A percentile compares a stretch with the other conserved stretches of the same genome.
phyloP scores from a whole-genome alignment of 2,113 vertebrate genomes.

The Thunnus maccoyii region DNA sequence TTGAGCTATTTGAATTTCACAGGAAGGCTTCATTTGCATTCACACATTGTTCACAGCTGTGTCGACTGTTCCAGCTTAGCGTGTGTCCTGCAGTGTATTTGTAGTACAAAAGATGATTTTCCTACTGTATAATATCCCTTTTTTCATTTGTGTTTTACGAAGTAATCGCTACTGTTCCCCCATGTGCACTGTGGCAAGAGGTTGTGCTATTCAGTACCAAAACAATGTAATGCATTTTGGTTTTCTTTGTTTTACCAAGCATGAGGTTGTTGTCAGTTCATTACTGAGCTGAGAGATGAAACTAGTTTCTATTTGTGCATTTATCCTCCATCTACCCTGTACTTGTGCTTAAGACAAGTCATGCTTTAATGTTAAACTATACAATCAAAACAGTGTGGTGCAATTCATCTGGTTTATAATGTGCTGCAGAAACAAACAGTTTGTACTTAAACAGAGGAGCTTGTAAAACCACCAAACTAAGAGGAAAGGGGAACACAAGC shows the following conservation, averaged over 20 bases:
- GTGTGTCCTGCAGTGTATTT: background rate
- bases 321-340: background rate
- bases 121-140: no score
- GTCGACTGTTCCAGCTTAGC: background rate
- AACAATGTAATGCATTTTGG: background rate
- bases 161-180: background rate
- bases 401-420: background rate
- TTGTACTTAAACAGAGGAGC: background rate
- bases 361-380: background rate
- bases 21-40: background rate
- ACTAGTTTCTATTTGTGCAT: no score
- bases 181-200: background rate
- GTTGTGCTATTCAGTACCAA: background rate
- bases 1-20: conserved; percentile 3
- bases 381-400: background rate
- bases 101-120: background rate
- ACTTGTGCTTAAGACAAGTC: background rate
- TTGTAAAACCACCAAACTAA: background rate
- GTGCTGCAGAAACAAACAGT: background rate
- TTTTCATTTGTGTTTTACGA: background rate
- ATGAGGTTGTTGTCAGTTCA: background rate
- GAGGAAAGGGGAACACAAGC: no score
- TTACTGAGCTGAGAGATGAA: background rate
- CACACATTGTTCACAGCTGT: background rate
- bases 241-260: background rate